Evolutionary conservation across 2,888 invertebrate genomes (phyloP).

Genomic region (Ecliptopera silaceata): DNA sequence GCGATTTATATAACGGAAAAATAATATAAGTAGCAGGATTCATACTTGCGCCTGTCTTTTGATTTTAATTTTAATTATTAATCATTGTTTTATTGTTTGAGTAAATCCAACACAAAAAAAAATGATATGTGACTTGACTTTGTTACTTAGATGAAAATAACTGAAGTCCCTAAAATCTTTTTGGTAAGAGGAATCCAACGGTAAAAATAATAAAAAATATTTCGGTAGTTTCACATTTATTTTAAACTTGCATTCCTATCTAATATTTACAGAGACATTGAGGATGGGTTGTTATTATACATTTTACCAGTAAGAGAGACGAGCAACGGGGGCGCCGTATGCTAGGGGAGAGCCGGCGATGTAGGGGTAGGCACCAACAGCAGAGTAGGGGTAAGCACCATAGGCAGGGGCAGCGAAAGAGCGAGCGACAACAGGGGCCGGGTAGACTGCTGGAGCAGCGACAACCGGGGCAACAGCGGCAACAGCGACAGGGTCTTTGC

Average conservation of each 20-base stretch:
- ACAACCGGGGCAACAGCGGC: conserved; percentile 44
- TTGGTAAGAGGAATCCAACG: too few species aligned
- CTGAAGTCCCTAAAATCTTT: too few species aligned
- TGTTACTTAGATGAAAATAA: too few species aligned
- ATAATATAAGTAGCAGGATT: too few species aligned
- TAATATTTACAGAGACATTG: conserved; percentile 44
- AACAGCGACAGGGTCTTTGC: conserved; percentile 69
- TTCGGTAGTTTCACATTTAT: conserved; percentile 48
- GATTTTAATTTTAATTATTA: too few species aligned
- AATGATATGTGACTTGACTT: too few species aligned
- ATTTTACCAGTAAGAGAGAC: conserved; percentile 41
- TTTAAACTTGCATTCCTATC: conserved; percentile 42
- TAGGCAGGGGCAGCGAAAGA: conserved; percentile 28
- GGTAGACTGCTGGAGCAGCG: conserved; percentile 40
- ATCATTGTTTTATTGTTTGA: too few species aligned
- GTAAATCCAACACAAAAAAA: too few species aligned
- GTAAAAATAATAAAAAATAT: conserved; percentile 1
- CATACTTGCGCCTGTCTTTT: too few species aligned
- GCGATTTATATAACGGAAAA: too few species aligned
- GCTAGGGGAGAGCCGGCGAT: conserved; percentile 29
- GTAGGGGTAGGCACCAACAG: conserved; percentile 31
- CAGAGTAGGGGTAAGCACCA: conserved; percentile 30
- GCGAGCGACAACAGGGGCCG: conserved; percentile 29
- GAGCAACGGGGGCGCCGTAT: conserved; percentile 28
- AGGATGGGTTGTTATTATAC: conserved; percentile 10